phyloP scores from a whole-genome alignment of 2,888 invertebrate genomes.

The Nycteola revayana region DNA sequence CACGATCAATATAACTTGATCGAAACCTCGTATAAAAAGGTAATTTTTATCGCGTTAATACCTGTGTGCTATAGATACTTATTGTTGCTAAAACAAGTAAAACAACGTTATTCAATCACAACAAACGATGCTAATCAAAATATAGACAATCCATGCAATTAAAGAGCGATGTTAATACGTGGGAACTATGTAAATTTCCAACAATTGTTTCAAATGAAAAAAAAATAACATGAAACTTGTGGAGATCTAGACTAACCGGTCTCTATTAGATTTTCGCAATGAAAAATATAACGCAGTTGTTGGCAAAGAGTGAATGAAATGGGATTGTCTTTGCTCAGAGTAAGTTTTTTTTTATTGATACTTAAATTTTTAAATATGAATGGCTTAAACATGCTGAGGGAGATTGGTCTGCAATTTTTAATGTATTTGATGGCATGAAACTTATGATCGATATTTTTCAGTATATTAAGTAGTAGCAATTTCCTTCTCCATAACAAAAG shows the following conservation, averaged over 20 bases:
- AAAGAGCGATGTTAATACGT: slow-evolving; percentile 12
- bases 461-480: too few species aligned
- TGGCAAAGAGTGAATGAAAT: slow-evolving; percentile 37
- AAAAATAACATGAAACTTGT: slow-evolving; percentile 16
- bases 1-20: too few species aligned
- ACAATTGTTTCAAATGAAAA: slow-evolving; percentile 19
- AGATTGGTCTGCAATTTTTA: too few species aligned
- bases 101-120: too few species aligned
- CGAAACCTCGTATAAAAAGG: too few species aligned
- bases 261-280: slow-evolving; percentile 39
- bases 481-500: too few species aligned
- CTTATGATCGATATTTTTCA: too few species aligned
- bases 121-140: slow-evolving; percentile 8
- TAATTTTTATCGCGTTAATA: too few species aligned
- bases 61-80: too few species aligned
- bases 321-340: slow-evolving; percentile 58
- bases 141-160: slow-evolving; percentile 7
- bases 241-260: slow-evolving; percentile 54
- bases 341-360: slow-evolving; percentile 38
- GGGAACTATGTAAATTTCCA: slow-evolving; percentile 25
- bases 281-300: slow-evolving; percentile 35
- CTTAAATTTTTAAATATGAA: background rate
- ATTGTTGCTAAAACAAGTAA: too few species aligned
- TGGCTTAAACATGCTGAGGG: too few species aligned
- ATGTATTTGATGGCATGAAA: too few species aligned